These are phyloP conservation scores for Pampus argenteus DNA, from an alignment of 2,797 vertebrate genomes.

Conservation along the genomic window DNA sequence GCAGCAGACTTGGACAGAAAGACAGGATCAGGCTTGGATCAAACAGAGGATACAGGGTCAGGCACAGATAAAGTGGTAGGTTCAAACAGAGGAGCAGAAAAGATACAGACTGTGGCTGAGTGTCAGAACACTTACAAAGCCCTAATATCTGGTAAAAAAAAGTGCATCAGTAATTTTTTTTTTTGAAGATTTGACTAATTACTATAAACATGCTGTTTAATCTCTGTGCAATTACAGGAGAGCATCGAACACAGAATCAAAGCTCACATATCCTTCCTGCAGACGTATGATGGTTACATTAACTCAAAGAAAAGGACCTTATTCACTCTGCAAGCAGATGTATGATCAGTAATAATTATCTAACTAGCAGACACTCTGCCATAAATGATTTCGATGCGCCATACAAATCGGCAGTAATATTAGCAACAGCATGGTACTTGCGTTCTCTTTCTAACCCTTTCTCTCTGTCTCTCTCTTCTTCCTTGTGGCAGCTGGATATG, in stretches of 20 bases:
- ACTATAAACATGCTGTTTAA: background rate
- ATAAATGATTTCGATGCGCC: background rate
- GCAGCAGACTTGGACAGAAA: background rate
- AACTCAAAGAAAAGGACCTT: background rate
- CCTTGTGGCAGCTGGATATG: constrained; percentile 69
- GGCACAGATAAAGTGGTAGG: background rate
- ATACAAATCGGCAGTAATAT: constrained; percentile 3
- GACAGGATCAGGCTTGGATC: background rate
- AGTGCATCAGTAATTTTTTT: fast-evolving
- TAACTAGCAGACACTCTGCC: background rate
- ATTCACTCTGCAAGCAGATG: background rate
- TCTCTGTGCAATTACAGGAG: constrained; percentile 2
- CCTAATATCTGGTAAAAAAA: background rate
- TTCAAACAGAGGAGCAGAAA: constrained; percentile 1
- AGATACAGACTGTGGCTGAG: background rate
- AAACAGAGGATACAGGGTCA: background rate
- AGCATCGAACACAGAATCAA: background rate
- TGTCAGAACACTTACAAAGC: background rate
- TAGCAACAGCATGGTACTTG: constrained; percentile 25
- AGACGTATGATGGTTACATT: background rate
- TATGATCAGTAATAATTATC: background rate
- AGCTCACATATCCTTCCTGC: background rate
- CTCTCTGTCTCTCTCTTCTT: constrained; percentile 27
- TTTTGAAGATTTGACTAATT: background rate
- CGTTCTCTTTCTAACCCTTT: constrained; percentile 38